phyloP scores from a whole-genome alignment of 2,113 vertebrate genomes.

The Dinomys branickii region DNA sequence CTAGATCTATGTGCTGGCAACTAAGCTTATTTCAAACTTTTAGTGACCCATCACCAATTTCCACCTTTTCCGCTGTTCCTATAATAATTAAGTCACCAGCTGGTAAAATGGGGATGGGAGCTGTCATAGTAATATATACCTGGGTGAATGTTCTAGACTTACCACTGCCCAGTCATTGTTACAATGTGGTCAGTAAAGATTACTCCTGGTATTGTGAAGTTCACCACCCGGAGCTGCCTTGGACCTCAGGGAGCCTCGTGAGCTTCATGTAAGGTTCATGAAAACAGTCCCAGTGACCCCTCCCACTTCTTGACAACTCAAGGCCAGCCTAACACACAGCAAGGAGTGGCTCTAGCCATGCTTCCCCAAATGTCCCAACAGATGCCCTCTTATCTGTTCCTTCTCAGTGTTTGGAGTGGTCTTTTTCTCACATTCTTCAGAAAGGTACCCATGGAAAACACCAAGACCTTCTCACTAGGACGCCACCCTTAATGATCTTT shows the following conservation, averaged over 20 bases:
- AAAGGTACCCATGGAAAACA: neutral
- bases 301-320: neutral
- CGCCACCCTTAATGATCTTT: neutral
- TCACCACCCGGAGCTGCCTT: too few relatives aligned
- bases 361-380: too few relatives aligned
- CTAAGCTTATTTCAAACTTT: neutral
- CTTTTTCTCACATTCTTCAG: neutral
- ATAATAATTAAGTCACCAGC: fast-evolving
- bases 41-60: neutral
- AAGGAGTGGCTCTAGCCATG: fast-evolving
- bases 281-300: neutral
- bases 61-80: neutral
- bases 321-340: neutral
- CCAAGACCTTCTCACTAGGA: neutral
- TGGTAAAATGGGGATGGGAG: neutral
- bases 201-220: too few relatives aligned
- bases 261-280: neutral
- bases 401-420: neutral
- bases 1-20: neutral
- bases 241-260: neutral
- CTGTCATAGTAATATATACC: neutral
- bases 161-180: neutral
- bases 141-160: neutral
- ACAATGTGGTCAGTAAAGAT: neutral
- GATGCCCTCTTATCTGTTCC: fast-evolving